Conservation (phyloP, 2,888 invertebrate species). For the Abrostola triplasia region DNA sequence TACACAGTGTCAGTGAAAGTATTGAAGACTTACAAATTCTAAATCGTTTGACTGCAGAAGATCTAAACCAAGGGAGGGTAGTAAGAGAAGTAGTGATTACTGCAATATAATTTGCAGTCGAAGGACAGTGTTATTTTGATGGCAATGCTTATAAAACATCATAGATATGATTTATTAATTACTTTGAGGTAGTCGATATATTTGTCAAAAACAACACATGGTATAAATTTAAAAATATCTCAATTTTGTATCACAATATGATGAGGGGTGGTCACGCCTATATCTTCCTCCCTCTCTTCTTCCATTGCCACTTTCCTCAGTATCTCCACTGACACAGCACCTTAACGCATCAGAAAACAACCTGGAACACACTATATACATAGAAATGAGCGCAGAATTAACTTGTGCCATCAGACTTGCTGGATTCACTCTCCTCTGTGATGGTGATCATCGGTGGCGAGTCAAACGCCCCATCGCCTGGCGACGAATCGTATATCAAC, state of each 20-base stretch:
- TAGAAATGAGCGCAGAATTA: slow-evolving; percentile 67
- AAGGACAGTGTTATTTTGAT: no score
- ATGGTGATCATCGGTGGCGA: slow-evolving; percentile 84
- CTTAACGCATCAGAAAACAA: slow-evolving; percentile 40
- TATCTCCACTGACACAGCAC: slow-evolving; percentile 20
- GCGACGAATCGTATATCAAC: slow-evolving; percentile 86
- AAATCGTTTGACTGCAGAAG: no score
- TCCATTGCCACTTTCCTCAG: not conserved
- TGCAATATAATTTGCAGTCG: no score
- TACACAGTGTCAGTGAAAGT: slow-evolving; percentile 9
- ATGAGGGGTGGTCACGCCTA: not conserved
- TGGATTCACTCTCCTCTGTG: slow-evolving; percentile 82
- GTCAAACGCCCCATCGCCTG: slow-evolving; percentile 71
- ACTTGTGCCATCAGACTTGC: slow-evolving; percentile 80
- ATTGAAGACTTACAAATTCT: not conserved
- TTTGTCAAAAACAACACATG: no score
- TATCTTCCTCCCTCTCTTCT: not conserved
- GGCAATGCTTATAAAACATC: no score
- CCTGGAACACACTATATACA: slow-evolving; percentile 64
- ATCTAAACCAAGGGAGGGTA: no score
- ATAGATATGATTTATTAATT: no score
- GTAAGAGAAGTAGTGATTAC: no score
- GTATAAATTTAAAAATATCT: no score
- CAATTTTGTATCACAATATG: no score
- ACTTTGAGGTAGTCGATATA: no score